phyloP scores from a whole-genome alignment of 1,140 invertebrate species.

The Phymastichus coffea region DNA sequence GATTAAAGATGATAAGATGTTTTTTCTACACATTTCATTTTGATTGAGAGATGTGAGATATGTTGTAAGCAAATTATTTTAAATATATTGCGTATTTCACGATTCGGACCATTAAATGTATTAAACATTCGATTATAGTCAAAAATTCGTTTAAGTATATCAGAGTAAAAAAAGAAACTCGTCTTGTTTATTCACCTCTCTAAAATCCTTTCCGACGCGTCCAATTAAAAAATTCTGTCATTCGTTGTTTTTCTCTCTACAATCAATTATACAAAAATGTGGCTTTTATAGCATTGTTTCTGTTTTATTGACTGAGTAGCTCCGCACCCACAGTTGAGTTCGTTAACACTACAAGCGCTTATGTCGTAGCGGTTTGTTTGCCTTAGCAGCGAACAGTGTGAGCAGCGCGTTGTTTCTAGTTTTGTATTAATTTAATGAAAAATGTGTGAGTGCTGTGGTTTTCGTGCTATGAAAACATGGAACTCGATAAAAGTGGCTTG shows the following conservation, averaged over 20 bases:
- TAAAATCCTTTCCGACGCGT: no score
- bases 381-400: conserved; percentile 27
- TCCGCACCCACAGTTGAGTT: not conserved
- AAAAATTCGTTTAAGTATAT: conserved; percentile 27
- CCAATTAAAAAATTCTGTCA: no score
- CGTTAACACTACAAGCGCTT: conserved; percentile 7
- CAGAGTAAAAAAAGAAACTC: conserved; percentile 7
- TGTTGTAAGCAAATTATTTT: conserved; percentile 30
- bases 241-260: no score
- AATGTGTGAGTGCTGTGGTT: not conserved
- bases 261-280: no score
- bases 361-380: conserved; percentile 22
- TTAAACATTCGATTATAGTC: conserved; percentile 20
- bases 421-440: not conserved
- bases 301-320: conserved; percentile 8
- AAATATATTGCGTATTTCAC: conserved; percentile 25
- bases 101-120: conserved; percentile 29
- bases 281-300: not conserved
- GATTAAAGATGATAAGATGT: conserved; percentile 22
- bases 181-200: no score
- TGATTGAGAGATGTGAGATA: conserved; percentile 26
- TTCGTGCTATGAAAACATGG: not conserved
- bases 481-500: conserved; percentile 40
- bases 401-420: not conserved
- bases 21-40: conserved; percentile 27